Evolutionary conservation across 2,113 vertebrate genomes (phyloP).

Genomic region (Ramphastos sulfuratus): DNA sequence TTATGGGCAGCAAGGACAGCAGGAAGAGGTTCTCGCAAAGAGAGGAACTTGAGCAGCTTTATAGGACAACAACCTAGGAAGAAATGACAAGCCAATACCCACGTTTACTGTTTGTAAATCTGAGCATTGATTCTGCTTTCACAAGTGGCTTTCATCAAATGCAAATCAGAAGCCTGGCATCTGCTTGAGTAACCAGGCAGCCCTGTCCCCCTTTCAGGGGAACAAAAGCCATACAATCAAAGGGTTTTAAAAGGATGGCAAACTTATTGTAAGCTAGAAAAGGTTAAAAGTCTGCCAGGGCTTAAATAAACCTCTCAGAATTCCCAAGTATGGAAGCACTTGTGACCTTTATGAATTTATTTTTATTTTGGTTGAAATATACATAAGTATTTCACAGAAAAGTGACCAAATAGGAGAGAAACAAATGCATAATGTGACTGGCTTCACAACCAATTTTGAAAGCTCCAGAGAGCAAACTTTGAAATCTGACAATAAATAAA

Average conservation of each 20-base stretch:
- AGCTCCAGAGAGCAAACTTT: neutral
- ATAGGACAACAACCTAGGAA: conserved; percentile 57
- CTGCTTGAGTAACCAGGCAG: conserved; percentile 70
- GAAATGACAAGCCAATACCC: conserved; percentile 65
- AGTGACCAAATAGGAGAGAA: neutral
- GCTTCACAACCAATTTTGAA: neutral
- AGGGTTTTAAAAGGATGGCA: conserved; percentile 61
- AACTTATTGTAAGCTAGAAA: conserved; percentile 65
- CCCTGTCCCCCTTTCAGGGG: conserved; percentile 62
- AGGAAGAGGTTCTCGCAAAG: conserved; percentile 23
- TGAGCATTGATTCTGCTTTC: conserved; percentile 68
- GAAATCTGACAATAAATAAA: too few relatives aligned
- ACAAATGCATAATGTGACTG: neutral
- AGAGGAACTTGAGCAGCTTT: conserved; percentile 58
- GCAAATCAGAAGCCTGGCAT: conserved; percentile 73
- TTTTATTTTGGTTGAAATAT: neutral
- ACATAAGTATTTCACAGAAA: neutral
- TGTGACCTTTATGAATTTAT: neutral
- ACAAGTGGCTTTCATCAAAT: conserved; percentile 71
- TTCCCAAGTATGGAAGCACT: conserved; percentile 7
- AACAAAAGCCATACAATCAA: conserved; percentile 69
- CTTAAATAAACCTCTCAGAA: conserved; percentile 61
- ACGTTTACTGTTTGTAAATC: conserved; percentile 70
- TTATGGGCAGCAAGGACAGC: neutral
- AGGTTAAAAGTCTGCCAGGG: conserved; percentile 70